phyloP scores from a whole-genome alignment of 1,140 invertebrate genomes.

The Meteorus sp. region DNA sequence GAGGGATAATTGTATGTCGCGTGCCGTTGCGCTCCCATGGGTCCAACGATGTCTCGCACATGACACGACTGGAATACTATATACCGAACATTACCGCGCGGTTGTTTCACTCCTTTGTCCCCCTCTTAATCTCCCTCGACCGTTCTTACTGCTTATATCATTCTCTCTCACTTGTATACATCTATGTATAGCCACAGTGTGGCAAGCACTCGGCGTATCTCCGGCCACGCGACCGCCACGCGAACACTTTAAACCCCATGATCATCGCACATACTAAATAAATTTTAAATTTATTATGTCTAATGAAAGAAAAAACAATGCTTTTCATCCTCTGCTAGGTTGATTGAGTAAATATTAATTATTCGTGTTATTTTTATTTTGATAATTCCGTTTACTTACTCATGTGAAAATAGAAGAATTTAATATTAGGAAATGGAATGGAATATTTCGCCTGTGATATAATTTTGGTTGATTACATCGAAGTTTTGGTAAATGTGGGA shows the following conservation, averaged over 20 bases:
- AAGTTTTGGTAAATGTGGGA: too few relatives aligned
- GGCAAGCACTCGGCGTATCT: slow-evolving; percentile 33
- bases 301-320: slow-evolving; percentile 39
- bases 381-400: too few relatives aligned
- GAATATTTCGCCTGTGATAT: too few relatives aligned
- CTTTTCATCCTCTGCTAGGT: too few relatives aligned
- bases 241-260: slow-evolving; percentile 33
- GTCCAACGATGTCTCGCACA: slow-evolving; percentile 52
- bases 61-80: slow-evolving; percentile 47
- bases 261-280: slow-evolving; percentile 6
- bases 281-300: too few relatives aligned
- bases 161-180: too few relatives aligned
- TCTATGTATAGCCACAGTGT: slow-evolving; percentile 28
- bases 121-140: background rate
- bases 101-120: background rate
- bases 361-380: too few relatives aligned
- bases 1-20: slow-evolving; percentile 39
- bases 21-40: slow-evolving; percentile 49
- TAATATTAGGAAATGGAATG: too few relatives aligned
- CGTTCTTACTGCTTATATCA: background rate
- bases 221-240: slow-evolving; percentile 49
- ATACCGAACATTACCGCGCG: slow-evolving; percentile 20
- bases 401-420: too few relatives aligned
- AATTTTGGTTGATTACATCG: too few relatives aligned
- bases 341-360: too few relatives aligned